Conservation (phyloP, 1,140 invertebrate genomes). For the Anoplolepis gracilipes region DNA sequence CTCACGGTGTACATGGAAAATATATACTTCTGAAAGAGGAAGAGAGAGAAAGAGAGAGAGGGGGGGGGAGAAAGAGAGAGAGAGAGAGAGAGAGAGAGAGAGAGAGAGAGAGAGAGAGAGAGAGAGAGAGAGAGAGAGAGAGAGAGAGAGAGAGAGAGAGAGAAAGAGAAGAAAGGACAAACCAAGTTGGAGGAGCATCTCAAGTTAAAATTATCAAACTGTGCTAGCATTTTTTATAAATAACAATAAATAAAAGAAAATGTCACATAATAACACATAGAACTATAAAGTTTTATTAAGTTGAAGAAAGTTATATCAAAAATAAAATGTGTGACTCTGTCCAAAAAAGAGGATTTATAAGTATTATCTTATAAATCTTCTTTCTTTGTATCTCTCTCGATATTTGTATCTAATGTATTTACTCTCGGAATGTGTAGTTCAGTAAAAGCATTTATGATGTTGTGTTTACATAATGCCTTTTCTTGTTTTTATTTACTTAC, state of each 20-base stretch:
- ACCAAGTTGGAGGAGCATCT: background rate
- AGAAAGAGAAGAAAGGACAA: background rate
- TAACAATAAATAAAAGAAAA: background rate
- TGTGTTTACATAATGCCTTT: background rate
- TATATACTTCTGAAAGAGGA: background rate
- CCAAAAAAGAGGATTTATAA: too few relatives aligned
- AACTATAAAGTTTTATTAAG: background rate
- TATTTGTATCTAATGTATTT: background rate
- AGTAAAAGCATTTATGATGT: background rate
- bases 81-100: too few relatives aligned
- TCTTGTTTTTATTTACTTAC: conserved; percentile 1
- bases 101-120: too few relatives aligned
- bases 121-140: too few relatives aligned
- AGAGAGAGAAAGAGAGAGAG: too few relatives aligned
- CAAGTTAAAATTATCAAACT: background rate
- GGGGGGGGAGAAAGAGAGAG: too few relatives aligned
- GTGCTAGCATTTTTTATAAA: background rate
- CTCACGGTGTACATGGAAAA: background rate
- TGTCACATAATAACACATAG: background rate
- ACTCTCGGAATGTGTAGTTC: background rate
- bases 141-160: too few relatives aligned
- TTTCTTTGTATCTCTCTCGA: background rate
- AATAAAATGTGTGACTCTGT: background rate
- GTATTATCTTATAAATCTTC: too few relatives aligned
- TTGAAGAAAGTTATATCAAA: background rate